Evolutionary conservation across 2,797 vertebrate species (phyloP).

Genomic region (Lepilemur ruficaudatus): DNA sequence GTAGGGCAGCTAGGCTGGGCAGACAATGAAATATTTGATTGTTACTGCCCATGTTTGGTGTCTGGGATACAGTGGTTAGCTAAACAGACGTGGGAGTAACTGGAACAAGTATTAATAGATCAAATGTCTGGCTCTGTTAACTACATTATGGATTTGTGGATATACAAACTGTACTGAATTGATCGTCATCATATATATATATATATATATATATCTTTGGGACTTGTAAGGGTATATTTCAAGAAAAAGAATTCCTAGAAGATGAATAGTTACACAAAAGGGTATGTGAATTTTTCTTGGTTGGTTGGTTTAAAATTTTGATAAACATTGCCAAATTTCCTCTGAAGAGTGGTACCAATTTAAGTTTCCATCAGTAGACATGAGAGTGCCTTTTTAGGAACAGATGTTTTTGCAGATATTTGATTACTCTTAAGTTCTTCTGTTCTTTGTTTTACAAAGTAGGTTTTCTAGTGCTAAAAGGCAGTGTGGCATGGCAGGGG

Average conservation of each 20-base stretch:
- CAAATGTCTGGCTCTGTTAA: background rate
- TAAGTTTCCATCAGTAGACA: background rate
- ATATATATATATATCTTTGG: background rate
- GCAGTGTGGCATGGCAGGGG: background rate
- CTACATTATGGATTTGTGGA: background rate
- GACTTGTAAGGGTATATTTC: background rate
- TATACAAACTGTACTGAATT: background rate
- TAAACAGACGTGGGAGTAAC: background rate
- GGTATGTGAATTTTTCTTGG: background rate
- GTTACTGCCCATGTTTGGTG: background rate
- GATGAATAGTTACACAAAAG: slow-evolving; percentile 2
- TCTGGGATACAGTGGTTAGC: background rate
- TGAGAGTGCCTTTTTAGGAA: background rate
- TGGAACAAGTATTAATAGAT: background rate
- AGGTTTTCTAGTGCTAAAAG: background rate
- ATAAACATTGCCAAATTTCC: background rate
- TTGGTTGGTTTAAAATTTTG: slow-evolving; percentile 31
- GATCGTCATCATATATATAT: background rate
- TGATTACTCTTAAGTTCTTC: background rate
- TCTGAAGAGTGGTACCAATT: background rate
- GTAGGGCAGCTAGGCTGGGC: background rate
- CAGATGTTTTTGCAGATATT: background rate
- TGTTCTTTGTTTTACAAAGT: background rate
- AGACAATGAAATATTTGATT: background rate
- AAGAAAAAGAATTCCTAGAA: slow-evolving; percentile 35